phyloP scores from a whole-genome alignment of 2,113 vertebrate species.

The Mesoclemmys tuberculata region DNA sequence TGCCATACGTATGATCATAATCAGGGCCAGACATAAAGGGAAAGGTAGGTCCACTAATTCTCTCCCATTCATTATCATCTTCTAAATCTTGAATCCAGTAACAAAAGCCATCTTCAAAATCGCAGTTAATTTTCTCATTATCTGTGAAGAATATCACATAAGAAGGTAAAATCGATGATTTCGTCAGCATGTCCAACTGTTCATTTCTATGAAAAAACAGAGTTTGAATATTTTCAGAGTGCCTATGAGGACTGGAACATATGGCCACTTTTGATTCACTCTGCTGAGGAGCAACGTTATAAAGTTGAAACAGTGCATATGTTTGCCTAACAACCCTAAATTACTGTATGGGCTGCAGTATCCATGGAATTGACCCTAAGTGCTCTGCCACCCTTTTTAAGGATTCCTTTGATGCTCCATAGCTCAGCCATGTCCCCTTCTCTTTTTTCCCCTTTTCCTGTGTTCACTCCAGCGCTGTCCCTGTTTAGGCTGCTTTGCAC shows the following conservation, averaged over 20 bases:
- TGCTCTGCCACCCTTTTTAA: background rate
- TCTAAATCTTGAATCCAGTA: slow-evolving; percentile 86
- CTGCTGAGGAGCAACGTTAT: background rate
- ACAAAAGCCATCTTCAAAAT: slow-evolving; percentile 90
- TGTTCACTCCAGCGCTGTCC: background rate
- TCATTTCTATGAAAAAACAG: background rate
- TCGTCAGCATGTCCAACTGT: background rate
- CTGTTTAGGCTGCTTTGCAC: background rate
- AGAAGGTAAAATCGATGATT: background rate
- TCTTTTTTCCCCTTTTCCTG: background rate
- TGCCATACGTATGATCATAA: slow-evolving; percentile 89
- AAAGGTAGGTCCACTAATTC: slow-evolving; percentile 71
- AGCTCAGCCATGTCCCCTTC: fast-evolving
- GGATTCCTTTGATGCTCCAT: background rate
- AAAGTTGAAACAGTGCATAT: background rate
- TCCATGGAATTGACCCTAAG: background rate
- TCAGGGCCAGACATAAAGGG: slow-evolving; percentile 83
- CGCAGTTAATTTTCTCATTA: slow-evolving; percentile 86
- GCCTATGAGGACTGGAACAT: background rate
- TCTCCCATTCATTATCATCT: slow-evolving; percentile 84
- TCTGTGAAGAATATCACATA: slow-evolving; percentile 76
- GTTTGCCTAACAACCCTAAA: background rate
- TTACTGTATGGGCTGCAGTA: background rate
- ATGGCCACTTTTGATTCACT: background rate
- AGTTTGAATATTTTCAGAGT: background rate